These are phyloP conservation scores for Chamaea fasciata DNA, from an alignment of 2,113 vertebrate genomes.

Conservation along the genomic window DNA sequence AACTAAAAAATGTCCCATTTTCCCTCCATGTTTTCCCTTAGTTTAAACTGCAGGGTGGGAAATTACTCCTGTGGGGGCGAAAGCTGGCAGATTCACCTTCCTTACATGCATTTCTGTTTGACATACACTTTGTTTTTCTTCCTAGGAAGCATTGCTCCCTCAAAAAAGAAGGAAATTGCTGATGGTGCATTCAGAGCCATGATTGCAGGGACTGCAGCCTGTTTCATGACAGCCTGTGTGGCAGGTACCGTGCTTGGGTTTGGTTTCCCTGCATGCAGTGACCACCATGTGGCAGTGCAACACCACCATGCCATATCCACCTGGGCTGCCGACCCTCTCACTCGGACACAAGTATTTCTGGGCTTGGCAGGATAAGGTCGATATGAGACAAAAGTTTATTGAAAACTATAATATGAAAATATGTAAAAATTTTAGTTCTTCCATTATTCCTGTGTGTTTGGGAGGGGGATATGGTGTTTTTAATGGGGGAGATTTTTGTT, in stretches of 20 bases:
- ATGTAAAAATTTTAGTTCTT: background rate
- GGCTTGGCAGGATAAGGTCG: background rate
- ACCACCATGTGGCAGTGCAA: background rate
- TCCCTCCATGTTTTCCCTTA: background rate
- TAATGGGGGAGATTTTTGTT: background rate
- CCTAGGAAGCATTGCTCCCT: constrained; percentile 79
- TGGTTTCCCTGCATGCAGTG: background rate
- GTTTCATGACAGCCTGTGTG: constrained; percentile 87
- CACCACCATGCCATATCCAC: rapidly evolving
- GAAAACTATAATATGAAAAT: background rate
- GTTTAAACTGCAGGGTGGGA: background rate
- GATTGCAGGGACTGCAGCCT: constrained; percentile 77
- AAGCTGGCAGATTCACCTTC: background rate
- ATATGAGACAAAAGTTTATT: background rate
- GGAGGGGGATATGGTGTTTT: background rate
- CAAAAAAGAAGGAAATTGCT: constrained; percentile 77
- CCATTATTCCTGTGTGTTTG: background rate
- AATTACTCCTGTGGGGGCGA: background rate
- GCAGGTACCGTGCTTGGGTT: constrained; percentile 69
- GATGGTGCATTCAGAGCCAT: constrained; percentile 76
- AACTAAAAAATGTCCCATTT: background rate
- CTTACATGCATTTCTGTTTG: background rate
- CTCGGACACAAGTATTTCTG: rapidly evolving
- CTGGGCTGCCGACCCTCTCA: rapidly evolving
- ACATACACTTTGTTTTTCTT: background rate